Evolutionary conservation across 2,888 invertebrate genomes (phyloP).

Genomic region (Drosophila nr. perissopoda): DNA sequence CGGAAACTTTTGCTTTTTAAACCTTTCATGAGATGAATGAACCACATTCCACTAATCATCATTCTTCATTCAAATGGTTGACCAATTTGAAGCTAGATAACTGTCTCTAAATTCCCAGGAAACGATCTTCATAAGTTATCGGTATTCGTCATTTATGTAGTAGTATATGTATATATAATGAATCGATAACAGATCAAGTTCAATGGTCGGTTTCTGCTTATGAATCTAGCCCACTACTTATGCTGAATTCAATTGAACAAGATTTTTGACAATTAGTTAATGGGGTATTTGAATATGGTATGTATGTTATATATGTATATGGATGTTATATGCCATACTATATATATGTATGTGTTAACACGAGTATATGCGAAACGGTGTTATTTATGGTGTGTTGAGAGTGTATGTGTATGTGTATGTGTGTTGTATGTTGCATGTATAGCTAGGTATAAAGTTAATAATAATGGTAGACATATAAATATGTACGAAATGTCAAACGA

Average conservation of each 20-base stretch:
- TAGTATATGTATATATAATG: neutral
- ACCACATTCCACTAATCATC: too few relatives aligned
- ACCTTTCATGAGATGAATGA: too few relatives aligned
- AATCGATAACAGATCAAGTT: conserved; percentile 2
- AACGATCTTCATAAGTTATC: too few relatives aligned
- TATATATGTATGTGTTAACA: neutral
- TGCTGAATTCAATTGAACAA: conserved; percentile 4
- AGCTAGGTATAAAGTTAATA: conserved; percentile 36
- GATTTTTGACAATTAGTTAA: conserved; percentile 2
- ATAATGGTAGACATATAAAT: conserved; percentile 47
- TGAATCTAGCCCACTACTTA: neutral
- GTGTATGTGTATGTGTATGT: conserved; percentile 6
- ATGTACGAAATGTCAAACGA: conserved; percentile 58
- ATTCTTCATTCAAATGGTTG: too few relatives aligned
- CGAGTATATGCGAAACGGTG: conserved; percentile 9
- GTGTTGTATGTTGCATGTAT: conserved; percentile 20
- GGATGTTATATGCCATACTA: conserved; percentile 11
- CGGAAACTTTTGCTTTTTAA: too few relatives aligned
- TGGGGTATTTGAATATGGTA: neutral
- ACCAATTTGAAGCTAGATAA: too few relatives aligned
- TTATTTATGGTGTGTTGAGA: conserved; percentile 9
- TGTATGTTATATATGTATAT: neutral
- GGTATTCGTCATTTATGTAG: too few relatives aligned
- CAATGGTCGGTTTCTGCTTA: neutral
- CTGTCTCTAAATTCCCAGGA: too few relatives aligned